A percentile compares a stretch with the other conserved stretches of the same genome.
Conservation (phyloP, 2,113 vertebrate genomes). For the Semnornis frantzii region DNA sequence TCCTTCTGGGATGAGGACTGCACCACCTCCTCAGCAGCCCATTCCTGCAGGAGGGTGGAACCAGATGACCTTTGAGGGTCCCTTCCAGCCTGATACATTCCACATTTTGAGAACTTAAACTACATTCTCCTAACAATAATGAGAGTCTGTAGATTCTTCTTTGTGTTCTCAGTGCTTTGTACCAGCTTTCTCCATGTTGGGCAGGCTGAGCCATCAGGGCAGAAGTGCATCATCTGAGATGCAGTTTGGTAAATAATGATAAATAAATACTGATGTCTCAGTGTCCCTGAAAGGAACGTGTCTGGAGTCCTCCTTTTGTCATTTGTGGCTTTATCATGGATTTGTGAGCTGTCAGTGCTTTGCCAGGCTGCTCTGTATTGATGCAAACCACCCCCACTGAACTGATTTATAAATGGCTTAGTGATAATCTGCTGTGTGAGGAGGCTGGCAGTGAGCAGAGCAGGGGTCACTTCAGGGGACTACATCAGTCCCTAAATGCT, state of each 20-base stretch:
- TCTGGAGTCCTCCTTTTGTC: neutral
- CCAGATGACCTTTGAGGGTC: no score
- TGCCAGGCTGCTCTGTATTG: neutral
- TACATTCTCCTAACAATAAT: neutral
- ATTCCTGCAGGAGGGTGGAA: no score
- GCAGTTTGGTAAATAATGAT: neutral
- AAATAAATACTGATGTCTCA: neutral
- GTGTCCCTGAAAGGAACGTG: neutral
- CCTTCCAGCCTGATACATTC: neutral
- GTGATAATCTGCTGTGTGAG: neutral
- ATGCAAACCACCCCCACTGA: neutral
- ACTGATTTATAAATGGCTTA: neutral
- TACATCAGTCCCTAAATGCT: neutral
- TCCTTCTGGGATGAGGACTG: no score
- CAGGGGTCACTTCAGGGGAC: neutral
- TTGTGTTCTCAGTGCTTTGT: neutral
- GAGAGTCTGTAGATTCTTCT: neutral
- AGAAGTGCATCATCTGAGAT: accelerated
- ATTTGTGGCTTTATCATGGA: neutral
- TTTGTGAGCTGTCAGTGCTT: neutral
- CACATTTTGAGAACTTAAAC: neutral
- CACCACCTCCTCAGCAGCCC: no score
- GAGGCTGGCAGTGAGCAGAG: neutral
- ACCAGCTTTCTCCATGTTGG: neutral
- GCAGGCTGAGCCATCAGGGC: neutral